phyloP scores from a whole-genome alignment of 2,113 vertebrate genomes.

The Melanerpes formicivorus region DNA sequence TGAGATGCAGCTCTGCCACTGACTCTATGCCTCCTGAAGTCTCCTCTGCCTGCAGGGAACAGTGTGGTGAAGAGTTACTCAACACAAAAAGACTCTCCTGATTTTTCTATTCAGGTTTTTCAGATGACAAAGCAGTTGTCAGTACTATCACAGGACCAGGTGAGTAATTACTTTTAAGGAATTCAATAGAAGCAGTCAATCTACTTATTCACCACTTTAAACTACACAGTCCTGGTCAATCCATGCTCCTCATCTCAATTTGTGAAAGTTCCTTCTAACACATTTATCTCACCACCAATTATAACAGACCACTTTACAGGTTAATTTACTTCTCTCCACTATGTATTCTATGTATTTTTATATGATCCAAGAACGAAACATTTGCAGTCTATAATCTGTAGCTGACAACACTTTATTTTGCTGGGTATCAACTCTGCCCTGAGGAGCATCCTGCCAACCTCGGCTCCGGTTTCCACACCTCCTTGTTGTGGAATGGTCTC shows the following conservation, averaged over 20 bases:
- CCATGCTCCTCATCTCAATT: background rate
- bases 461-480: background rate
- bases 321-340: background rate
- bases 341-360: background rate
- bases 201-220: background rate
- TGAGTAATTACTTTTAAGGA: background rate
- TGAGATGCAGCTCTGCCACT: background rate
- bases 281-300: background rate
- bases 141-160: background rate
- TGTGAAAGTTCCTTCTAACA: background rate
- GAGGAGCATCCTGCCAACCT: background rate
- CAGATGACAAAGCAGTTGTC: background rate
- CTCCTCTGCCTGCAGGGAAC: background rate
- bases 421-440: background rate
- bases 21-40: rapidly evolving
- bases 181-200: background rate
- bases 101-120: background rate
- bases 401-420: background rate
- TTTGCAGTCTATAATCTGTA: background rate
- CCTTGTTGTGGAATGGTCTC: background rate
- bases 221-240: background rate
- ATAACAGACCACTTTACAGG: background rate
- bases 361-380: background rate
- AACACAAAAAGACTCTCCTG: background rate
- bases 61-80: background rate